Evolutionary conservation across 2,888 invertebrate genomes (phyloP).

Genomic region (Syrista parreyssii): DNA sequence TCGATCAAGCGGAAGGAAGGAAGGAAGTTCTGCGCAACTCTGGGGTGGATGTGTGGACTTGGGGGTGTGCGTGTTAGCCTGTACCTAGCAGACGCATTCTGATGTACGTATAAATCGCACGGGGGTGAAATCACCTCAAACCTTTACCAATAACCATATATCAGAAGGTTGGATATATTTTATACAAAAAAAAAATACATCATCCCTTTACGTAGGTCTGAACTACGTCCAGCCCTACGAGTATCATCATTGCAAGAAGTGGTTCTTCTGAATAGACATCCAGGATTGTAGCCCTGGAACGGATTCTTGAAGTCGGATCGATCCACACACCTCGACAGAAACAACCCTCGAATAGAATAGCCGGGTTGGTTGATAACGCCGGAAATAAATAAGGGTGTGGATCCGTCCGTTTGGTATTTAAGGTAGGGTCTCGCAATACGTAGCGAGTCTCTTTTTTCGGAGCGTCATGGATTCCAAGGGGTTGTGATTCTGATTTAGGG

Average conservation of each 20-base stretch:
- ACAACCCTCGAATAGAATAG: neutral
- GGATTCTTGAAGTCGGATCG: conserved; percentile 28
- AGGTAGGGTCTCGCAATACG: neutral
- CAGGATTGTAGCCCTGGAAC: no score
- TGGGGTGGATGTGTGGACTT: conserved; percentile 36
- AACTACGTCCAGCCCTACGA: no score
- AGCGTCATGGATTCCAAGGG: no score
- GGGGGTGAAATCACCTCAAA: no score
- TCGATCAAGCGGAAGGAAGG: conserved; percentile 62
- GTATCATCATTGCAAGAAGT: no score
- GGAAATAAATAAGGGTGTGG: conserved; percentile 5
- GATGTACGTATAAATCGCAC: no score
- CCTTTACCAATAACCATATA: no score
- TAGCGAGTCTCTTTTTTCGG: neutral
- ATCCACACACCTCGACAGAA: conserved; percentile 18
- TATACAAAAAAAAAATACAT: no score
- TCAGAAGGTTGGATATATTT: no score
- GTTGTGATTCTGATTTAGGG: no score
- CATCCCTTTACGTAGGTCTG: no score
- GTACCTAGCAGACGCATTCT: conserved; percentile 15
- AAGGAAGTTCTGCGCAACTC: conserved; percentile 55
- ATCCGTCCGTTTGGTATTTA: neutral
- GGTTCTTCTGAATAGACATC: no score
- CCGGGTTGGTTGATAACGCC: neutral
- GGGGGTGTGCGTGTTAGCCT: conserved; percentile 2